These are phyloP conservation scores for Labrus mixtus DNA, from an alignment of 2,113 vertebrate species.

Conservation along the genomic window DNA sequence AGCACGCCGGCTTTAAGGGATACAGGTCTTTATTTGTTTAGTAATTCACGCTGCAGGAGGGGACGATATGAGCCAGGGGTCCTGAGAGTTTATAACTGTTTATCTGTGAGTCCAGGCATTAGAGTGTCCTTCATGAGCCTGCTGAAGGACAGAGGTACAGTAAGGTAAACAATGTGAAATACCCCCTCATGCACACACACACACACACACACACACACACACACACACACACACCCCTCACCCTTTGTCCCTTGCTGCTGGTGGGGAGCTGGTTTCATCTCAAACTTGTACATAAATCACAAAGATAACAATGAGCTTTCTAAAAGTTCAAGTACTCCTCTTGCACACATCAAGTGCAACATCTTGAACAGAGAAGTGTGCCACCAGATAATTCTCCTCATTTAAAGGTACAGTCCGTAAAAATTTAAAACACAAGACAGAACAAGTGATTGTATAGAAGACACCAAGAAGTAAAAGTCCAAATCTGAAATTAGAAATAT, in stretches of 20 bases:
- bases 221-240: background rate
- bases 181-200: background rate
- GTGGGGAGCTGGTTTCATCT: conserved; percentile 42
- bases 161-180: conserved; percentile 42
- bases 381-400: conserved; percentile 28
- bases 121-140: conserved; percentile 22
- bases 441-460: too few relatives aligned
- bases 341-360: conserved; percentile 10
- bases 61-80: conserved; percentile 27
- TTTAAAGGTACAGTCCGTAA: background rate
- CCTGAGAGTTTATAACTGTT: conserved; percentile 34
- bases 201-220: background rate
- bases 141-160: conserved; percentile 54
- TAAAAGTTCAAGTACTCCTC: conserved; percentile 17
- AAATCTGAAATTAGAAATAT: too few relatives aligned
- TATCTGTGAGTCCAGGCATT: conserved; percentile 27
- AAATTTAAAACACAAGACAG: background rate
- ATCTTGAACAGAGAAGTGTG: conserved; percentile 10
- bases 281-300: conserved; percentile 47
- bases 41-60: conserved; percentile 22
- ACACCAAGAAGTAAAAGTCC: too few relatives aligned
- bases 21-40: conserved; percentile 49
- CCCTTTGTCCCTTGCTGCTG: conserved; percentile 11
- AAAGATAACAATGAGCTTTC: conserved; percentile 57
- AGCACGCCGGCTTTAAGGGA: conserved; percentile 31